A percentile compares a stretch with the other conserved stretches of the same genome.
phyloP scores from a whole-genome alignment of 1,140 invertebrate genomes.

The Drosophila repletoides region DNA sequence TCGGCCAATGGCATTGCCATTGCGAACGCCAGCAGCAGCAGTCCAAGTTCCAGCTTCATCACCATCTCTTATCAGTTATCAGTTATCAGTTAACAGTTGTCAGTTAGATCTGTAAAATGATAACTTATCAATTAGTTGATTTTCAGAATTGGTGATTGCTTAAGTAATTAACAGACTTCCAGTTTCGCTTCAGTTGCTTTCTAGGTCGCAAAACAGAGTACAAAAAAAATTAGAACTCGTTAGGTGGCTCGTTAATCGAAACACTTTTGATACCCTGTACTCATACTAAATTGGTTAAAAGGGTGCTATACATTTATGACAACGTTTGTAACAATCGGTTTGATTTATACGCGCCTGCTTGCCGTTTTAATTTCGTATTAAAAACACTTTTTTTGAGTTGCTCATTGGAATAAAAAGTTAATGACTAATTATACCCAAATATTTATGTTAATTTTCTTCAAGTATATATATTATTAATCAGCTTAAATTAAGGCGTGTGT shows the following conservation, averaged over 20 bases:
- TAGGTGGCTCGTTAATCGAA: background rate
- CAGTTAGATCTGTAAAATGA: background rate
- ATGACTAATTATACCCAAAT: too few species aligned
- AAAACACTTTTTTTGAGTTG: too few species aligned
- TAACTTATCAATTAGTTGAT: constrained; percentile 7
- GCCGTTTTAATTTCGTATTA: too few species aligned
- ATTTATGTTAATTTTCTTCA: too few species aligned
- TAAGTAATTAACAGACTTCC: background rate
- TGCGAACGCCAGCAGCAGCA: constrained; percentile 11
- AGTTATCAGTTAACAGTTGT: background rate
- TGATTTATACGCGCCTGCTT: too few species aligned
- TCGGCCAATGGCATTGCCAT: constrained; percentile 3
- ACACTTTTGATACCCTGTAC: background rate
- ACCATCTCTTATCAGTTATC: constrained; percentile 10
- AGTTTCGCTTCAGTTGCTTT: background rate
- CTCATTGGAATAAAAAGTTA: too few species aligned
- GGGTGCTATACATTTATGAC: too few species aligned
- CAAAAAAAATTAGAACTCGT: too few species aligned
- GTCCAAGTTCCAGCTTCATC: background rate
- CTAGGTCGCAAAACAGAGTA: background rate
- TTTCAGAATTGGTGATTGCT: background rate
- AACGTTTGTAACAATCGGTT: too few species aligned
- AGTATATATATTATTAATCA: too few species aligned
- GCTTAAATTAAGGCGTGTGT: too few species aligned
- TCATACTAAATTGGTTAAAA: too few species aligned